Evolutionary conservation across 2,113 vertebrate genomes (phyloP), one percentile per base, ranked within the genome.

Genomic region (Hypanus sabinus): DNA sequence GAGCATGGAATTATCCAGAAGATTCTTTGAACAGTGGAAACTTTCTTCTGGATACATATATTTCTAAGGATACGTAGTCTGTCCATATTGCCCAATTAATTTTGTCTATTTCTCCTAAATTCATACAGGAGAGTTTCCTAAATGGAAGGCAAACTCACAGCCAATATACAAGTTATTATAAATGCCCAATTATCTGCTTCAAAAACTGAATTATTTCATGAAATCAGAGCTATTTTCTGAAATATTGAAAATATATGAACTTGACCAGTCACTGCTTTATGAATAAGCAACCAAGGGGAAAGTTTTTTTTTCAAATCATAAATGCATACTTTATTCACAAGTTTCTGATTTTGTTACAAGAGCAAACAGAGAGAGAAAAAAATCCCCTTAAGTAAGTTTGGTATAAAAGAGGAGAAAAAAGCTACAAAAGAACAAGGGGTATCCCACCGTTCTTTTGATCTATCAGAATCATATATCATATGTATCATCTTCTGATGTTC

Each of bases 181-280:
- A 93, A 46, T 93, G 36, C 33, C 91, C 91, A 93, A 73, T 46
- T 93, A 93, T 71, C 91, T 93, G 22, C 38, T 93, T 93, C 68
- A 93, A 93, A 73, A 93, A 93, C 24, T 27, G 68, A 93, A 73
- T 93, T 93, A 71, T 73, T 93, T 24, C 20, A 75, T 55, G 38
- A 93, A 75, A 93, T 33, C 46, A 90, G 60, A 60, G 14, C 22
- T 30, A 90, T 90, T 65, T 90, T 65, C 60, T 90, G 20, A 90
- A 90, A 46, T 55, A 73, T 93, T 93, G 91, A 75, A 65, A 93
- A 93, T 93, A 93, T 55, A 93, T 75, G 38, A 93, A 93, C 36
- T 55, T 7, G 70, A 73, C 68, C 11, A 24, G 62, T 73, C 68
- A 73, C 71, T 93, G 46, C 65, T 73, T 71, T 68, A 93, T 93